Evolutionary conservation across 35 echinoderm and acorn worm species (phyloP).

Genomic region (Eucidaris tribuloides): DNA sequence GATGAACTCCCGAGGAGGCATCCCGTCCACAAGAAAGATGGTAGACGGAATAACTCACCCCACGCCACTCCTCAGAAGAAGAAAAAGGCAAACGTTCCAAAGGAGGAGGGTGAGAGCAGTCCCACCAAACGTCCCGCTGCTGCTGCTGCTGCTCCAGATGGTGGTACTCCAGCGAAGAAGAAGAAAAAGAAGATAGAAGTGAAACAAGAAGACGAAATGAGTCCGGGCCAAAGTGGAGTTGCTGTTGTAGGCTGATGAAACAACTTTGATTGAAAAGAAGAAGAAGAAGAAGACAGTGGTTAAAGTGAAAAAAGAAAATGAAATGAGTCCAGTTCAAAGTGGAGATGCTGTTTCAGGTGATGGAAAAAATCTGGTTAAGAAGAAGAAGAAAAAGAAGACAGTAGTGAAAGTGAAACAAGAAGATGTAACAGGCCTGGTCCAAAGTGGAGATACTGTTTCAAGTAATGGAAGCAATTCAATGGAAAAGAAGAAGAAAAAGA

Average conservation of each 20-base stretch:
- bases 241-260: not conserved
- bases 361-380: not conserved
- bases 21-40: constrained; percentile 50
- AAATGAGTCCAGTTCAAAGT: not conserved
- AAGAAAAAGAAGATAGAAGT: constrained; percentile 1
- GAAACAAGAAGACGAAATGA: not conserved
- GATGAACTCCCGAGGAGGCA: constrained; percentile 32
- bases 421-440: not conserved
- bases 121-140: not conserved
- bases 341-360: not conserved
- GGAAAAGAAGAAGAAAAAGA: not conserved
- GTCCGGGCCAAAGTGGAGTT: not conserved
- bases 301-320: not conserved
- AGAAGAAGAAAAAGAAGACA: constrained; percentile 6
- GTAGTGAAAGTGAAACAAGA: not conserved
- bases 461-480: not conserved
- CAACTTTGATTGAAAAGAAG: not conserved
- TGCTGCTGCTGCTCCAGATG: not conserved
- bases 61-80: constrained; percentile 8
- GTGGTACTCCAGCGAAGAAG: not conserved
- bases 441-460: not conserved
- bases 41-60: constrained; percentile 18
- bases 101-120: constrained; percentile 8
- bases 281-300: constrained; percentile 1
- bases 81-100: not conserved